Evolutionary conservation across 2,113 vertebrate genomes (phyloP).

Genomic region (Burhinus bistriatus): DNA sequence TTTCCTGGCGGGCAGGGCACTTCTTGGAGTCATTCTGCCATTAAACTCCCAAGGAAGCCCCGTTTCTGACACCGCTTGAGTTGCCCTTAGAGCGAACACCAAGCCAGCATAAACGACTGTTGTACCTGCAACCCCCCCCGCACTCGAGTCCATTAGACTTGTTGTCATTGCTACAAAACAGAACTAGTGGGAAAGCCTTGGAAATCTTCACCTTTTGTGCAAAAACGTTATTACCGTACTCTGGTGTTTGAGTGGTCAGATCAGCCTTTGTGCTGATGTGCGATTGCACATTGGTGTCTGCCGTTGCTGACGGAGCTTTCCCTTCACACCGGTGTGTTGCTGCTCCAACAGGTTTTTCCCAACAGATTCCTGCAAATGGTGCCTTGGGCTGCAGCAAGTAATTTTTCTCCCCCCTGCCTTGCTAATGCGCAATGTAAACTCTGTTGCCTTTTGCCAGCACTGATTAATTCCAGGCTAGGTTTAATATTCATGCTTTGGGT

Average conservation of each 20-base stretch:
- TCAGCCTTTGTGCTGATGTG: not conserved
- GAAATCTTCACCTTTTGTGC: not conserved
- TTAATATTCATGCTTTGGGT: conserved; percentile 39
- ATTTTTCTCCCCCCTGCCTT: not conserved
- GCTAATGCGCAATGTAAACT: not conserved
- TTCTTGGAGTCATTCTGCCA: not conserved
- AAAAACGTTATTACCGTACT: rapidly evolving
- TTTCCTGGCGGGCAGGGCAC: not conserved
- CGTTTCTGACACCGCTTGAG: not conserved
- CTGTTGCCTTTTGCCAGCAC: not conserved
- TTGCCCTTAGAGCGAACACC: not conserved
- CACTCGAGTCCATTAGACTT: rapidly evolving
- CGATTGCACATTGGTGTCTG: not conserved
- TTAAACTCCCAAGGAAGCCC: not conserved
- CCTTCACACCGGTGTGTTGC: not conserved
- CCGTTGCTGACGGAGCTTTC: rapidly evolving
- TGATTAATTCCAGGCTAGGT: conserved; percentile 39
- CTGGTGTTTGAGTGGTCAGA: not conserved
- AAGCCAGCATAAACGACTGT: rapidly evolving
- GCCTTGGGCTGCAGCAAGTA: not conserved
- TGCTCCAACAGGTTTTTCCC: not conserved
- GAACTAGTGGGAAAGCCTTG: not conserved
- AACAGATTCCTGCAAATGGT: not conserved
- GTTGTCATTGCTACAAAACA: not conserved
- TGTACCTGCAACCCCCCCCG: not conserved